A percentile compares a stretch with the other conserved stretches of the same genome.
Conservation (phyloP, 2,797 vertebrate genomes). For the Tragelaphus oryx region DNA sequence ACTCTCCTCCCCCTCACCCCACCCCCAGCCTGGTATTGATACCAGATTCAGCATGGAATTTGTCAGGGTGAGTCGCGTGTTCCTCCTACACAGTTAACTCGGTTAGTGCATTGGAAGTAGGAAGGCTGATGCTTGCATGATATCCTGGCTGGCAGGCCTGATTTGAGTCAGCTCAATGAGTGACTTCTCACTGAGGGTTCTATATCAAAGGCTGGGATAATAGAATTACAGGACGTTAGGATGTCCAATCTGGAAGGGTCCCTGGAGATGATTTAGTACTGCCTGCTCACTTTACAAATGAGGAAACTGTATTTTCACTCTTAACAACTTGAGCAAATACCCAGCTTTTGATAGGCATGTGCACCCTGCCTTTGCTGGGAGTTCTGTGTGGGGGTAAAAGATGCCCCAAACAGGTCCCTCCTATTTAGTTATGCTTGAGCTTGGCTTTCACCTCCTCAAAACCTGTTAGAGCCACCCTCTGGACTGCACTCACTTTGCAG, state of each 20-base stretch:
- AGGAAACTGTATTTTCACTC: slow-evolving; percentile 46
- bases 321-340: slow-evolving; percentile 29
- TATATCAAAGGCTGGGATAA: slow-evolving; percentile 67
- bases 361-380: neutral
- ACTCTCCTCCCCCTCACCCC: neutral
- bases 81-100: slow-evolving; percentile 48
- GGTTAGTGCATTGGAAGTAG: slow-evolving; percentile 29
- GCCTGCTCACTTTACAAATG: slow-evolving; percentile 49
- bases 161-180: slow-evolving; percentile 28
- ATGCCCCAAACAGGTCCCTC: neutral
- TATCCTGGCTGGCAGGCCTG: slow-evolving; percentile 54
- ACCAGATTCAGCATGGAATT: slow-evolving; percentile 53
- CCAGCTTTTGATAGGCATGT: neutral
- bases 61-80: slow-evolving; percentile 20
- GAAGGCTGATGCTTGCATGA: slow-evolving; percentile 37
- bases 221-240: slow-evolving; percentile 65
- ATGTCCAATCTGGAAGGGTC: slow-evolving; percentile 58
- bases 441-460: slow-evolving; percentile 52
- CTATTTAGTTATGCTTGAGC: slow-evolving; percentile 30
- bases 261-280: slow-evolving; percentile 58
- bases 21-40: neutral
- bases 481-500: slow-evolving; percentile 41
- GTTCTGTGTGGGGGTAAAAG: neutral
- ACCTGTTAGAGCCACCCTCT: neutral
- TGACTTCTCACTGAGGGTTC: slow-evolving; percentile 63